Evolutionary conservation across 2,888 invertebrate genomes (phyloP), one percentile per base, ranked within the genome.

Genomic region (Oligia fasciuncula): DNA sequence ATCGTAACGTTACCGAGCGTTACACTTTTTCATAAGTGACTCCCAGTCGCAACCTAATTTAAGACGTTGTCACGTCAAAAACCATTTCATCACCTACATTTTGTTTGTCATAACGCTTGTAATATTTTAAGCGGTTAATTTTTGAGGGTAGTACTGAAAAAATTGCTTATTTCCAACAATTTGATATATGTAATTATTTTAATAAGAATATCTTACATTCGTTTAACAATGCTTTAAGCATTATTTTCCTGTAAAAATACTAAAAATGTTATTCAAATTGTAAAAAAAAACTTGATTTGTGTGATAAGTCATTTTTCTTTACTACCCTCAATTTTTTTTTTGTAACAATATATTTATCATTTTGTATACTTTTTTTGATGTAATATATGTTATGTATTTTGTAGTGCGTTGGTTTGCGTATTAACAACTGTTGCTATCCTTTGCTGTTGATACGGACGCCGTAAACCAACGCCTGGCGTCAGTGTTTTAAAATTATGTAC

Each of bases 261-360:
- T 60, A 69, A 70, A 82, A 63, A 40, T 60, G 35, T 73, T 51
- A 73, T 40, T 65, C 14, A 51, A 78, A 73, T 29, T 81, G 81
- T 73, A 77, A 62, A 77, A 67, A 65, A 46, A 65, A 29, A 51
- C n/a, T 43, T 11, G 46, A 29, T 79, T 80, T 35, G 23, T 60
- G 11, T 43, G 0, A 4, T 43, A 65, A 62, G 73, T 29, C 40
- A 60, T 79, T 79, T 79, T 78, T 57, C n/a, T 4, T 46, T 43
- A 66, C 35, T 60, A 43, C 14, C 40, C 60, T 73, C 63, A 6
- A 40, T 81, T 84, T 77, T 65, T 65, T 87, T 87, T 86, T 87
- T 88, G 85, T 88, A 88, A 87, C 87, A 73, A 84, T 88, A 88
- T 79, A 79, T 88, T 87, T 88, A 88, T 88, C 86, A 87, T 88